phyloP scores from a whole-genome alignment of 2,888 invertebrate species.

The Lasioglossum oenotherae region DNA sequence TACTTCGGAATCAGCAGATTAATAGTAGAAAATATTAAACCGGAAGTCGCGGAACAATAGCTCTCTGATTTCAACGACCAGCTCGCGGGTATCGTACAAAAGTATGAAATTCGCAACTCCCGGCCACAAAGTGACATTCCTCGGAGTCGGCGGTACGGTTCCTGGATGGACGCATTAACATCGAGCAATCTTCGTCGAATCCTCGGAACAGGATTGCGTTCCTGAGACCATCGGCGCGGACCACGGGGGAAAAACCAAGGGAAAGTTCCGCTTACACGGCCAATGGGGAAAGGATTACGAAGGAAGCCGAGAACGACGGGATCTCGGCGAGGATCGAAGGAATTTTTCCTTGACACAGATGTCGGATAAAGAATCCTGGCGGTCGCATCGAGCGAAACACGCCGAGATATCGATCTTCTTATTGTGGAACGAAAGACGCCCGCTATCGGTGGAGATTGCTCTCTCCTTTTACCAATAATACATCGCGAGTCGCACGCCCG shows the following conservation, averaged over 20 bases:
- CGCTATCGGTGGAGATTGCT: slow-evolving; percentile 49
- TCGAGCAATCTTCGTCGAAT: slow-evolving; percentile 51
- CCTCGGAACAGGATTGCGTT: slow-evolving; percentile 15
- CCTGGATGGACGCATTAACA: slow-evolving; percentile 29
- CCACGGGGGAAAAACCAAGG: neutral
- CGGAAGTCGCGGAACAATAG: neutral
- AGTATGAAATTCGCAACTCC: neutral
- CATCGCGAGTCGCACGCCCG: slow-evolving; percentile 43
- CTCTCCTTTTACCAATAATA: slow-evolving; percentile 54
- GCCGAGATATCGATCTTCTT: slow-evolving; percentile 58
- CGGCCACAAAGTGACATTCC: neutral
- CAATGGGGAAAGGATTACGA: slow-evolving; percentile 59
- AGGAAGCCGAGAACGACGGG: slow-evolving; percentile 57
- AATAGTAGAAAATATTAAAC: neutral
- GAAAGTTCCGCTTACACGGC: slow-evolving; percentile 40
- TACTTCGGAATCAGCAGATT: neutral
- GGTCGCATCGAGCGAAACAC: slow-evolving; percentile 62
- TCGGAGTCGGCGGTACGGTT: neutral
- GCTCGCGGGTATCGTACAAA: neutral
- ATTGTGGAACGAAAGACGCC: slow-evolving; percentile 36
- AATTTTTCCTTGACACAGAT: slow-evolving; percentile 70
- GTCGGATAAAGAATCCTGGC: slow-evolving; percentile 67
- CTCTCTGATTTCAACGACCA: neutral
- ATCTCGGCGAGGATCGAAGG: slow-evolving; percentile 60
- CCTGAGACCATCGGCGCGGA: slow-evolving; percentile 20